Evolutionary conservation across 2,888 invertebrate species (phyloP).

Genomic region (Monochamus alternatus): DNA sequence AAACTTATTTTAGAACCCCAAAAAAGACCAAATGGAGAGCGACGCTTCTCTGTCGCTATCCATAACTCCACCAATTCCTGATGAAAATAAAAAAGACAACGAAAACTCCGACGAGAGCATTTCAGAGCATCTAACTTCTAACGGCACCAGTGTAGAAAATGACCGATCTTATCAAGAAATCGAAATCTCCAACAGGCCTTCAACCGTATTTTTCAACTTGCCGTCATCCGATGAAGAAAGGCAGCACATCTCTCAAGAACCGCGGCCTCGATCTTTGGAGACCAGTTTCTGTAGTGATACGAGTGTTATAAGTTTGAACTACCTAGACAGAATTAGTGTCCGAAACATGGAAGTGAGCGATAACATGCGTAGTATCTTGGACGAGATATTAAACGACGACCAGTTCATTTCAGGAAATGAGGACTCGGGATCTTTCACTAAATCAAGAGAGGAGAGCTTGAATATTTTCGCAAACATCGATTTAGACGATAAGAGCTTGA

Average conservation of each 20-base stretch:
- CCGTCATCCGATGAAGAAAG: conserved; percentile 47
- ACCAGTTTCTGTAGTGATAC: conserved; percentile 58
- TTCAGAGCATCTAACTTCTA: conserved; percentile 59
- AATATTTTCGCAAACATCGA: conserved; percentile 68
- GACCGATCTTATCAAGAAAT: conserved; percentile 70
- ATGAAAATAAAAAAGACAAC: conserved; percentile 43
- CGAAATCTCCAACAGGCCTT: conserved; percentile 62
- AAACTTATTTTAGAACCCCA: conserved; percentile 1
- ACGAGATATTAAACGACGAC: conserved; percentile 65
- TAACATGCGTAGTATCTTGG: conserved; percentile 64
- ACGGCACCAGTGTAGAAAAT: conserved; percentile 64
- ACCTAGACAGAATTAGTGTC: conserved; percentile 48
- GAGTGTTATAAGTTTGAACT: conserved; percentile 58
- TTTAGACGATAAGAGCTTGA: conserved; percentile 66
- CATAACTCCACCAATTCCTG: conserved; percentile 53
- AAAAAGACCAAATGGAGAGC: not conserved
- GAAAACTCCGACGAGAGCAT: conserved; percentile 52
- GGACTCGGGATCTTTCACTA: conserved; percentile 43
- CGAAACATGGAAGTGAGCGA: conserved; percentile 51
- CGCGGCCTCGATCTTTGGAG: conserved; percentile 56
- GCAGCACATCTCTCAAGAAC: conserved; percentile 58
- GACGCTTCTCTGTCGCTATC: conserved; percentile 51
- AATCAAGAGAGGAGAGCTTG: conserved; percentile 65
- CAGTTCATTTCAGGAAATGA: conserved; percentile 60
- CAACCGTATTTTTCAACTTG: conserved; percentile 50